Conservation (phyloP, 1,140 invertebrate species). For the Bombus sibiricus region DNA sequence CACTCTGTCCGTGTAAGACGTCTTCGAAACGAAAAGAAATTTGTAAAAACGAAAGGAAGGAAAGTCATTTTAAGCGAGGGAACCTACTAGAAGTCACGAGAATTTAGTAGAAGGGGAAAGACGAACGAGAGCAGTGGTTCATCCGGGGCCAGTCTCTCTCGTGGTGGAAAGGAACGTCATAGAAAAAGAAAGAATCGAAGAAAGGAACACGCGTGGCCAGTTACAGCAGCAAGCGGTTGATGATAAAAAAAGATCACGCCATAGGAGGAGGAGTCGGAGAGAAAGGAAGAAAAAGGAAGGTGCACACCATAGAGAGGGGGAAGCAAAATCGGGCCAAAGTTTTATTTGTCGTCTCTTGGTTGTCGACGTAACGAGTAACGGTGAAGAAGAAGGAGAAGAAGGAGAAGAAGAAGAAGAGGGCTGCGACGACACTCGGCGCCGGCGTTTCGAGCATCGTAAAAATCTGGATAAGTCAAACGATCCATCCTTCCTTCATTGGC, state of each 20-base stretch:
- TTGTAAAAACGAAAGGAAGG: too few species aligned
- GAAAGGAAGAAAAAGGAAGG: neutral
- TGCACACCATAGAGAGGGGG: neutral
- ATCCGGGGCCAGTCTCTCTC: neutral
- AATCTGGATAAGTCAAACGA: neutral
- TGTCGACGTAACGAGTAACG: conserved; percentile 10
- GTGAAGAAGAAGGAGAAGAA: neutral
- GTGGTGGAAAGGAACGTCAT: neutral
- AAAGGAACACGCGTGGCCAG: neutral
- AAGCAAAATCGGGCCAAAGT: conserved; percentile 28
- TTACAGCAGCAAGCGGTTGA: neutral
- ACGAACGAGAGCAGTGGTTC: neutral
- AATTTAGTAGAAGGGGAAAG: neutral
- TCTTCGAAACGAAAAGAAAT: neutral
- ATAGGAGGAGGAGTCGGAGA: too few species aligned
- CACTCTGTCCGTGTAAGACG: neutral
- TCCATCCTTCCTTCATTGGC: too few species aligned
- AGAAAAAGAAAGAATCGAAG: neutral
- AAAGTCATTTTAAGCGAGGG: neutral
- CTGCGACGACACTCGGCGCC: neutral
- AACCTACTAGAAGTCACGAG: too few species aligned
- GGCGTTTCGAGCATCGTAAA: neutral
- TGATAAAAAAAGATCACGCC: conserved; percentile 14
- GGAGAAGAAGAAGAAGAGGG: neutral
- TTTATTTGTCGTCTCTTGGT: conserved; percentile 11